Evolutionary conservation across 1,140 invertebrate species (phyloP).

Genomic region (Penaeus chinensis): DNA sequence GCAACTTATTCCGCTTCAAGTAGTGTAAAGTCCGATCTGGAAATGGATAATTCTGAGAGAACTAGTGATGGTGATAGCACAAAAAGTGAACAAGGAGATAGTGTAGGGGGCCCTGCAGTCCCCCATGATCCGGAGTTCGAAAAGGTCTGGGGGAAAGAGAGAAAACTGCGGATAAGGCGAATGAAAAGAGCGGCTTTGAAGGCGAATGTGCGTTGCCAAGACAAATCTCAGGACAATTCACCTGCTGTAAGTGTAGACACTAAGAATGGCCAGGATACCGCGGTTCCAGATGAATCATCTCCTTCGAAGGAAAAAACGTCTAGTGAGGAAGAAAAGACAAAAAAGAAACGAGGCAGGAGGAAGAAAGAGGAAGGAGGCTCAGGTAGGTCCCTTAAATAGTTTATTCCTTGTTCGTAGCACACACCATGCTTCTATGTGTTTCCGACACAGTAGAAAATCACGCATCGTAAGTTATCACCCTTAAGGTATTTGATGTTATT

Average conservation of each 20-base stretch:
- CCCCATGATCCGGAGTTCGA: slow-evolving; percentile 13
- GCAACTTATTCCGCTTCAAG: too few species aligned
- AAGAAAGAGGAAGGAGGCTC: slow-evolving; percentile 25
- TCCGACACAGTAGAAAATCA: too few species aligned
- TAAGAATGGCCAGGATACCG: not conserved
- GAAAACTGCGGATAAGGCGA: too few species aligned
- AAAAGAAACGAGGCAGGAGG: slow-evolving; percentile 8
- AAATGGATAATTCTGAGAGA: too few species aligned
- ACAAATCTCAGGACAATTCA: too few species aligned
- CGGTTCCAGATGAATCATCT: not conserved
- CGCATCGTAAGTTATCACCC: too few species aligned
- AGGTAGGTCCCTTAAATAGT: not conserved
- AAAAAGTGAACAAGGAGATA: too few species aligned
- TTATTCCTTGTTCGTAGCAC: too few species aligned
- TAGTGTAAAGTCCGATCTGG: too few species aligned
- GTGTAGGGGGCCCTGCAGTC: not conserved
- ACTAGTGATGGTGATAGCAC: too few species aligned
- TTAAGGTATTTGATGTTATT: too few species aligned
- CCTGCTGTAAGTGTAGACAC: not conserved
- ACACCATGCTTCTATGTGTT: too few species aligned
- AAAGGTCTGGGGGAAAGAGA: not conserved
- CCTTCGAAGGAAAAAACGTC: not conserved
- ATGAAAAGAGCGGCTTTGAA: not conserved
- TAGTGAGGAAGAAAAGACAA: slow-evolving; percentile 30
- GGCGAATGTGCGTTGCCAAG: not conserved